Evolutionary conservation across 1,140 invertebrate species (phyloP), one percentile per base, ranked within the genome.

Genomic region (Sarcophaga peregrina): DNA sequence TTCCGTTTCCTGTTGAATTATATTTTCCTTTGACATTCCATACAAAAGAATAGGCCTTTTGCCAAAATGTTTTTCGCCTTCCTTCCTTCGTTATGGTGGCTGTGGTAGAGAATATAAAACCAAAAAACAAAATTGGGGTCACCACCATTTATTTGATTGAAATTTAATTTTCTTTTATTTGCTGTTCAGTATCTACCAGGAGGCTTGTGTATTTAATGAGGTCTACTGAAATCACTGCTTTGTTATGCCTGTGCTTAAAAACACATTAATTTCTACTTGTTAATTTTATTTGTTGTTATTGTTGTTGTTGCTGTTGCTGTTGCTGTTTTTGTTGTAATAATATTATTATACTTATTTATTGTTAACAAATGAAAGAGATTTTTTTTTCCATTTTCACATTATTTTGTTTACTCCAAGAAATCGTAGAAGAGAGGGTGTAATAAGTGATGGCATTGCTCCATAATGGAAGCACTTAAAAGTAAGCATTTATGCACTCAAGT

Each of bases 131-230:
- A 78, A 78, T 78, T 78, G 75, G 47, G 75, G 75, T 78, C 75
- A 78, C 75, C 75, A 78, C 47, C 75, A 52, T 78, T 78, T 52
- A 78, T 78, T 48, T 50, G 17, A 78, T 78, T 48, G 48, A 47
- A 78, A 78, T 78, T 78, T 78, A 1, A 78, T 78, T 78, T 78
- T 78, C 17, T 78, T 78, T 78, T 78, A 17, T 25, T 78, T 78
- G 74, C 54, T 58, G 15, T 58, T 15, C 10, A 68, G 25, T 37
- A 37, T 37, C 25, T 4, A 37, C 25, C 25, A 4, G 25, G 25
- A 37, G 25, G 25, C 4, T 37, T 68, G 62, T 7, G 62, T 7
- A 68, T 8, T 68, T 68, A 68, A 68, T 68, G 62, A 68, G 62
- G 62, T 68, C 20, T 68, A 25, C 20, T 68, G 20, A 20, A 68